A percentile compares a stretch with the other conserved stretches of the same genome.
Conservation (phyloP, 2,888 invertebrate genomes). For the Leucoma salicis region DNA sequence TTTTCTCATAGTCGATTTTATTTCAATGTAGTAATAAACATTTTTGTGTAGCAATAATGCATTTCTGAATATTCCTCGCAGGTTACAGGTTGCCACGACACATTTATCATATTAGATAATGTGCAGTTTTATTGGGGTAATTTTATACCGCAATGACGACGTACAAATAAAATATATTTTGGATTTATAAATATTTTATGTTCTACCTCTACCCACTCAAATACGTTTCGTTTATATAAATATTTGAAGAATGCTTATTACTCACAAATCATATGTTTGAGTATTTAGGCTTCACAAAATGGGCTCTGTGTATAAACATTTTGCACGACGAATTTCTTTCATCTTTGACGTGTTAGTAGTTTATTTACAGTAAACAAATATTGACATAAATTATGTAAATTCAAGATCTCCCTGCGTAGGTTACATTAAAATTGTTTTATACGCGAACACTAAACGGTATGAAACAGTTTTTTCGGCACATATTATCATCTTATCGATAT, state of each 20-base stretch:
- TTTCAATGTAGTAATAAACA: conserved; percentile 29
- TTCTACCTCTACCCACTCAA: background rate
- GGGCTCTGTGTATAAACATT: background rate
- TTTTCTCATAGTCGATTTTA: conserved; percentile 35
- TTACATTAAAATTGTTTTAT: too few relatives aligned
- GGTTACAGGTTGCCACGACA: conserved; percentile 44
- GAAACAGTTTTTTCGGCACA: too few relatives aligned
- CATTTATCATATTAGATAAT: conserved; percentile 34
- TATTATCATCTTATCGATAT: too few relatives aligned
- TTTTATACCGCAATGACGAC: conserved; percentile 3
- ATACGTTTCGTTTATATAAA: background rate
- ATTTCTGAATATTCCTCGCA: conserved; percentile 27
- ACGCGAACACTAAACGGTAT: too few relatives aligned
- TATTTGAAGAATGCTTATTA: background rate
- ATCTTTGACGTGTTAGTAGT: background rate
- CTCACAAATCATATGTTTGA: background rate
- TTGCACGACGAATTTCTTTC: too few relatives aligned
- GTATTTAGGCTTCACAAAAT: background rate
- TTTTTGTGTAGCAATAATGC: conserved; percentile 27
- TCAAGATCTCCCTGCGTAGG: too few relatives aligned
- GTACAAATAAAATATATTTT: background rate
- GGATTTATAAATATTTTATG: background rate
- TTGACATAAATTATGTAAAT: too few relatives aligned
- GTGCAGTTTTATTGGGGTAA: conserved; percentile 12
- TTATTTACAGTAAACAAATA: background rate